Evolutionary conservation across 2,113 vertebrate species (phyloP).

Genomic region (Sus scrofa): T2T-Sscrofa CM000827.6:103868501-103869000

Average conservation of each 20-base stretch:
- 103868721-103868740: neutral
- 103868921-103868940: neutral
- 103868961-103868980: neutral
- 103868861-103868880: neutral
- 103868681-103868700: neutral
- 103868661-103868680: neutral
- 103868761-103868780: neutral
- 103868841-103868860: neutral
- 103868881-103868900: neutral
- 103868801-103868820: neutral
- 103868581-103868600: conserved; percentile 22
- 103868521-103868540: neutral
- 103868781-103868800: neutral
- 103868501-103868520: conserved; percentile 7
- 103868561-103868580: neutral
- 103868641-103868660: neutral
- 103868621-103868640: neutral
- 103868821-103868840: neutral
- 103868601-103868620: conserved; percentile 30
- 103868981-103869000: neutral
- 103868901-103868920: neutral
- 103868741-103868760: neutral
- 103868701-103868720: conserved; percentile 2
- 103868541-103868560: neutral
- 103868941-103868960: neutral